phyloP scores from a whole-genome alignment of 2,113 vertebrate species.

The Arizona elegans region DNA sequence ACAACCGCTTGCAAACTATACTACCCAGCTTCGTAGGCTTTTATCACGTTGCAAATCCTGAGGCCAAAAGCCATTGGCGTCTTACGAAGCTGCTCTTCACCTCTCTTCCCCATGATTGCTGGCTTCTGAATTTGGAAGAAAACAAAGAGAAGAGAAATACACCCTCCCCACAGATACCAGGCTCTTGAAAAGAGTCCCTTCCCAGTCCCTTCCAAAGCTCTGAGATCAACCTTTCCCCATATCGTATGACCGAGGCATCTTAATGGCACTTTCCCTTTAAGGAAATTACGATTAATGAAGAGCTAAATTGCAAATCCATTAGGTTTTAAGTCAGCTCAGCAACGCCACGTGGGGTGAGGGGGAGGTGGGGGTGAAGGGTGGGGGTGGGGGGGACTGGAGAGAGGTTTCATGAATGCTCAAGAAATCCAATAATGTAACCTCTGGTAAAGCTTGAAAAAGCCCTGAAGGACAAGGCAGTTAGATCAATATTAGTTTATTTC shows the following conservation, averaged over 20 bases:
- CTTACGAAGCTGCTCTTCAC: background rate
- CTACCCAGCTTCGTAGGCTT: background rate
- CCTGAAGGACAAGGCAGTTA: conserved; percentile 74
- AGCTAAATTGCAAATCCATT: conserved; percentile 68
- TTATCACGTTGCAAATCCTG: too few species aligned
- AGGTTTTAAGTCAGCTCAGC: conserved; percentile 57
- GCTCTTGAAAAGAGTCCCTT: conserved; percentile 47
- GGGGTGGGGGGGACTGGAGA: background rate
- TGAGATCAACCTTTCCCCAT: conserved; percentile 20
- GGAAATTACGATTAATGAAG: conserved; percentile 65
- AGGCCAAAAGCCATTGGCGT: background rate
- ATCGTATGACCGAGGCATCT: conserved; percentile 50
- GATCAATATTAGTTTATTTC: conserved; percentile 82
- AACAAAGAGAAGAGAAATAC: too few species aligned
- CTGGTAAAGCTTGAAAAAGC: conserved; percentile 70
- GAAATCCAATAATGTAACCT: conserved; percentile 78
- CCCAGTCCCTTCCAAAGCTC: conserved; percentile 3
- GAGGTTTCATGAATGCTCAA: conserved; percentile 55
- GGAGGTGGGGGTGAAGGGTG: background rate
- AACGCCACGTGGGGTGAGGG: conserved; percentile 44
- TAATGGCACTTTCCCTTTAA: conserved; percentile 61
- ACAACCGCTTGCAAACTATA: background rate
- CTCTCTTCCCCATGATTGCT: background rate
- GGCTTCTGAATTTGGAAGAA: too few species aligned
- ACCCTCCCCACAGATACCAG: background rate